phyloP scores from a whole-genome alignment of 2,113 vertebrate genomes.

The Puntigrus tetrazona region DNA sequence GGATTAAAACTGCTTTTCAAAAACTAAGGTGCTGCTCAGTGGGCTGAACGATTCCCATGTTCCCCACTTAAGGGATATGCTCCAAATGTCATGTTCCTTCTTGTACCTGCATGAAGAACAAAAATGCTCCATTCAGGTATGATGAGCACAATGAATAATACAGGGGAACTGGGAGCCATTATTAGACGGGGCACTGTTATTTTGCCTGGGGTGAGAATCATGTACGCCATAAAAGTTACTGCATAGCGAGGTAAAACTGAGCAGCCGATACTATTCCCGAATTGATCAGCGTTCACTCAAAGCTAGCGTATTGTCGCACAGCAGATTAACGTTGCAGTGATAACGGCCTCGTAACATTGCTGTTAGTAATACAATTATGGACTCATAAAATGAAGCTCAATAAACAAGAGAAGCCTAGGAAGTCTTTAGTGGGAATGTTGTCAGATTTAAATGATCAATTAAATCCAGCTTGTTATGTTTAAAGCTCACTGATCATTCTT shows the following conservation, averaged over 20 bases:
- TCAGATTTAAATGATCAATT: conserved; percentile 11
- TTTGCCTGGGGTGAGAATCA: background rate
- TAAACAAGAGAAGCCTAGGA: background rate
- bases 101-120: background rate
- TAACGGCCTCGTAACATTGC: conserved; percentile 17
- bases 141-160: conserved; percentile 6
- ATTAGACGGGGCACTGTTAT: background rate
- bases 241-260: background rate
- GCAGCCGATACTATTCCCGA: background rate
- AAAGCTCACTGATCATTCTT: conserved; percentile 19
- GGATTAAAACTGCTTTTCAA: conserved; percentile 5
- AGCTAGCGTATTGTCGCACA: background rate
- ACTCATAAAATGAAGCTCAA: conserved; percentile 24
- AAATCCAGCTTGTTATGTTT: conserved; percentile 20
- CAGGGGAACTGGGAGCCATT: background rate
- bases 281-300: conserved; percentile 2
- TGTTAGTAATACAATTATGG: conserved; percentile 31
- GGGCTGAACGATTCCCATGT: conserved; percentile 19
- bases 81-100: conserved; percentile 42
- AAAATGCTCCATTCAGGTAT: conserved; percentile 8
- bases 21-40: background rate
- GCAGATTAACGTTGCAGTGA: conserved; percentile 32
- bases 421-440: conserved; percentile 13
- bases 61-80: conserved; percentile 26
- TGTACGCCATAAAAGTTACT: background rate